Evolutionary conservation across 2,797 vertebrate species (phyloP), one percentile per base, ranked within the genome.

Genomic region (Ispidina lecontei): DNA sequence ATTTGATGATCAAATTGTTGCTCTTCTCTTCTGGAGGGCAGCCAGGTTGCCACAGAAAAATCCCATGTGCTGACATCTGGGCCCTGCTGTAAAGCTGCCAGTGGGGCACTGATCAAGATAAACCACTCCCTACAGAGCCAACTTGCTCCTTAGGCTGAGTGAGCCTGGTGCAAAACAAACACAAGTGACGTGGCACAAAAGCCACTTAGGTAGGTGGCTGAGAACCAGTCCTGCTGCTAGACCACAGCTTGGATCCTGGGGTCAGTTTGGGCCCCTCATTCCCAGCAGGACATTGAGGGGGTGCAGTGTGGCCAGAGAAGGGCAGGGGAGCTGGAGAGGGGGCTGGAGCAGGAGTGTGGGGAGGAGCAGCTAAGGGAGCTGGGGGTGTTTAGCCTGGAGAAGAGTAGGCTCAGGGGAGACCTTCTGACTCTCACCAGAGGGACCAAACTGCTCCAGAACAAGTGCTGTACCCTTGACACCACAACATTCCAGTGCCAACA

Each of bases 1-100:
- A 81, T 93, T 54, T 86, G 78, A 70, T 84, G 33, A 90, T 86
- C 55, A 62, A 88, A 88, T 51, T 46, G 51, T 76, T 84, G 4
- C 68, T 88, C 56, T 64, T 63, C 54, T 65, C 62, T 60, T 72
- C 47, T 91, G 83, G 77, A 90, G 33, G 23, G 60, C 67, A 86
- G 77, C 41, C 91, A 93, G 49, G 3, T 52, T 12, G 58, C 52
- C 44, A 31, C 20, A 71, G 67, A 81, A 93, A 51, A 84, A 91
- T 62, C 43, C 47, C 67, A 62, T 0, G 7, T 63, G 83, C 55
- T 5, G 3, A 46, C 73, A 91, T 70, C 62, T 68, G 62, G 25
- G 44, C 70, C 33, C 72, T 43, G 54, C 0, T 1, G 51, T 4
- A 87, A 59, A 65, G 44, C 35, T 75, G 56, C 37, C 52, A 49